phyloP scores from a whole-genome alignment of 2,888 invertebrate genomes.

The Platynereis dumerilii region DNA sequence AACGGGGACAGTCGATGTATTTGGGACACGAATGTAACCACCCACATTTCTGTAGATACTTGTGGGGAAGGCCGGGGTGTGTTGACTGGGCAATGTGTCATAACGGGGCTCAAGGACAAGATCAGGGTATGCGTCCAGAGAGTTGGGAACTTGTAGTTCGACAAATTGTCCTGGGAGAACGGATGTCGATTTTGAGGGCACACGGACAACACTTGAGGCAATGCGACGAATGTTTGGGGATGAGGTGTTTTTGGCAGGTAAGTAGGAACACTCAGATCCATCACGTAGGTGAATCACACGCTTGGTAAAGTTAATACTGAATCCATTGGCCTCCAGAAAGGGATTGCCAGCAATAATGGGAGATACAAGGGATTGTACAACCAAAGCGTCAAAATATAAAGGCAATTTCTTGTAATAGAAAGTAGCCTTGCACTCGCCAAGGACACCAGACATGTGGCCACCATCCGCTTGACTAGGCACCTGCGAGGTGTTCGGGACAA shows the following conservation, averaged over 20 bases:
- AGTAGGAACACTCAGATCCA: not conserved
- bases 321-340: conserved; percentile 39
- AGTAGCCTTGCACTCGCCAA: not conserved
- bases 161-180: not conserved
- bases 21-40: conserved; percentile 25
- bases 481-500: conserved; percentile 29
- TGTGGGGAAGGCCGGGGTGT: conserved; percentile 10
- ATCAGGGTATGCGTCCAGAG: not conserved
- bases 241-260: too few species aligned
- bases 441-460: not conserved
- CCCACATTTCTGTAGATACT: conserved; percentile 25
- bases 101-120: not conserved
- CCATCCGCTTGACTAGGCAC: conserved; percentile 36
- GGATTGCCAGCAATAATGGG: conserved; percentile 37
- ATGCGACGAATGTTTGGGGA: not conserved
- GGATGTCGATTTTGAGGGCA: not conserved
- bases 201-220: not conserved
- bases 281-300: conserved; percentile 21
- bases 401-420: not conserved
- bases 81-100: not conserved
- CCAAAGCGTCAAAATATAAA: conserved; percentile 14
- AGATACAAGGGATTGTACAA: conserved; percentile 33
- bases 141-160: not conserved
- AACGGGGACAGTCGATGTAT: conserved; percentile 24
- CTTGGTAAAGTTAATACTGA: conserved; percentile 34